These are phyloP conservation scores for Dipodomys stephensi DNA, from an alignment of 2,113 vertebrate species.

Conservation along the genomic window DNA sequence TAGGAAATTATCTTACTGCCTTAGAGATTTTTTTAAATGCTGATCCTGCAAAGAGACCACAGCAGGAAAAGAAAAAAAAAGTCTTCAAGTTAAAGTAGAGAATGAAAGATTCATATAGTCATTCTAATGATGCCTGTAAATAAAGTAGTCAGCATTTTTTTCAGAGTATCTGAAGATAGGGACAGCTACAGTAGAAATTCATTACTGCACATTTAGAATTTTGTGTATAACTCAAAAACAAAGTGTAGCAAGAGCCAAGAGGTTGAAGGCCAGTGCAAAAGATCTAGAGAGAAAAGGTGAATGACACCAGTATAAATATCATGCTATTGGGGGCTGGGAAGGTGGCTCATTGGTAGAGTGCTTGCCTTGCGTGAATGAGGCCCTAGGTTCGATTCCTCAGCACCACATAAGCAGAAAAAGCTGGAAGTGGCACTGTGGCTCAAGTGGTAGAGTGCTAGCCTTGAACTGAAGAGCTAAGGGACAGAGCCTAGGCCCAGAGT, in stretches of 20 bases:
- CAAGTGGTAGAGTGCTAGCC: too few relatives aligned
- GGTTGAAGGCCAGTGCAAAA: background rate
- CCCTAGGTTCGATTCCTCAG: too few relatives aligned
- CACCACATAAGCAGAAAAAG: too few relatives aligned
- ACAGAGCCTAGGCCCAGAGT: too few relatives aligned
- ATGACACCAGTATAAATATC: background rate
- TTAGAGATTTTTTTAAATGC: background rate
- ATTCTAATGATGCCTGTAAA: slow-evolving; percentile 14
- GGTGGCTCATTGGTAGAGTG: too few relatives aligned
- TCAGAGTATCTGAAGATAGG: background rate
- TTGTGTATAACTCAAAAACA: background rate
- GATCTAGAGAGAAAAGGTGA: background rate
- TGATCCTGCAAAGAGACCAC: background rate
- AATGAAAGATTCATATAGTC: background rate
- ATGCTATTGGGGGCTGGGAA: background rate
- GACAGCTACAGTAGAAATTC: slow-evolving; percentile 32
- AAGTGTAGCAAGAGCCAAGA: background rate
- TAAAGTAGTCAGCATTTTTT: background rate
- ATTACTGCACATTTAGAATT: background rate
- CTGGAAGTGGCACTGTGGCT: too few relatives aligned
- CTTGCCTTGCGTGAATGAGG: too few relatives aligned
- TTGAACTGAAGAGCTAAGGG: too few relatives aligned
- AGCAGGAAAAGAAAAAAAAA: background rate
- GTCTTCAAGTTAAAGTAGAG: slow-evolving; percentile 1
- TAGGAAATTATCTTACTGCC: background rate